Evolutionary conservation across 1,140 invertebrate genomes (phyloP), one percentile per base, ranked within the genome.

Genomic region (Whitmania pigra): DNA sequence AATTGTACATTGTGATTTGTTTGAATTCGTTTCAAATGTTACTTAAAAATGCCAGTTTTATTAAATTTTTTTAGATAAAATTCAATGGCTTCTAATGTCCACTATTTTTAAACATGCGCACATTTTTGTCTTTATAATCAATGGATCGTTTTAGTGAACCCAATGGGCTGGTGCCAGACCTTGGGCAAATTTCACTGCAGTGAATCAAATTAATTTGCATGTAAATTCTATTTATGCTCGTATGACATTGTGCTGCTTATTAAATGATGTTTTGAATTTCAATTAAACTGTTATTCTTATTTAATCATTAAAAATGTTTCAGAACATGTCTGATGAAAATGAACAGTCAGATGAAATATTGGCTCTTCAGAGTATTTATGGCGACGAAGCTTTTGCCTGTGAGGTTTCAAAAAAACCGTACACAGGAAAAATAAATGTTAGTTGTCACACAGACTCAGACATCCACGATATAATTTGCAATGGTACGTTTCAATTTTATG

Each of bases 291-390:
- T 63, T 17, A 22, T 63, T 6, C 9, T 13, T 5, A 18, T 11
- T 17, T 63, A 20, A 11, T 1, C 31, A 36, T 36, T 36, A 36
- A 36, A 6, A 36, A 36, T 15, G 5, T 49, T 49, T 49, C 43
- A 49, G 43, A 49, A 49, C 9, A 49, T 49, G 43, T 49, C 43
- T 18, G 57, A 63, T 63, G 57, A 63, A 63, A 63, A 25, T 22
- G 57, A 63, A 1, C 57, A 63, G 18, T 13, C 22, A 25, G 57
- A 63, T 63, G 57, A 63, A 63, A 63, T 63, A 63, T 25, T 63
- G 29, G 57, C 57, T 63, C 29, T 63, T 22, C 22, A 63, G 29
- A 63, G 57, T 63, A 63, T 63, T 25, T 63, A 63, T 63, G 57
- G 57, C 9, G 43, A 49, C 18, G 22, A 31, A 63, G 11, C 11